Evolutionary conservation across 1,140 invertebrate genomes (phyloP), one percentile per base, ranked within the genome.

Genomic region (Bombyx mandarina): DNA sequence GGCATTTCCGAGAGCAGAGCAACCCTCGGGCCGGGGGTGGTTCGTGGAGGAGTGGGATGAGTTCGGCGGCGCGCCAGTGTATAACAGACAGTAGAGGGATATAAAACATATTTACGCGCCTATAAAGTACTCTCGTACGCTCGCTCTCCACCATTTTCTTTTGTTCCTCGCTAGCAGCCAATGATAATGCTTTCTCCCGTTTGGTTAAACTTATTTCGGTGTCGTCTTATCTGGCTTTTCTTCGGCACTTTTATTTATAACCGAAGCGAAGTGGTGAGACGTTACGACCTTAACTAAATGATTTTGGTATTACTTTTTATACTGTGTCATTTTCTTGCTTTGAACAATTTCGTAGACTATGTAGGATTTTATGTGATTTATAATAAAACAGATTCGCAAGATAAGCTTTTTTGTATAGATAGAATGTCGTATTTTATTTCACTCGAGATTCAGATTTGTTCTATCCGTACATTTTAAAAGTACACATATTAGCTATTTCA

Each of bases 21-120:
- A 75, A 73, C 83, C 81, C 82, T 78, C 78, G 72, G 63, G 75
- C 73, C 69, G 77, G 68, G 64, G 67, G 61, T 22, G 65, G 57
- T 54, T 50, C 60, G 46, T 47, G 22, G 49, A 42, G 47, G 43
- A 45, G 12, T 53, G 65, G 67, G 69, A 55, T 63, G 68, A 55
- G 72, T 62, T 62, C 66, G 77, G 68, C 75, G 74, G 75, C 76
- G 77, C 77, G 76, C 81, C 81, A 82, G 71, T 84, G 75, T 84
- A 84, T 83, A 85, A 83, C 83, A 86, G 82, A 82, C 82, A 86
- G 73, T 85, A 80, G 81, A 86, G 82, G 79, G 82, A 86, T 85
- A 85, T 86, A 85, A 86, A 86, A 85, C 83, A 86, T 86, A 86
- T 86, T 86, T 86, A 86, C 83, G 83, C 83, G 82, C 82, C 83